Evolutionary conservation across 2,888 invertebrate genomes (phyloP).

Genomic region (Leucozona laternaria): DNA sequence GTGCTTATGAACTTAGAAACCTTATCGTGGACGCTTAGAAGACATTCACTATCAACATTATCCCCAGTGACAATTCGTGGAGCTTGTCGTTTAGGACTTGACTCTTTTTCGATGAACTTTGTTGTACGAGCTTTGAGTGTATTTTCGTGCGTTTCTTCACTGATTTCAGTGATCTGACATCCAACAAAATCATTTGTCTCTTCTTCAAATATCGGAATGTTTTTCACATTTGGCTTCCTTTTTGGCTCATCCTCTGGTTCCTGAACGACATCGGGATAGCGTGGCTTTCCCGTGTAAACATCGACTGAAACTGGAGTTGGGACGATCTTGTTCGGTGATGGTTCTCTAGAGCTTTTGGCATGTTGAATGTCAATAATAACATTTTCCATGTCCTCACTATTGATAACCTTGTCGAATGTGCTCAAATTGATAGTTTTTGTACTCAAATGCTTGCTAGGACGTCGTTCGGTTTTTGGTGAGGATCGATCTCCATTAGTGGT

Average conservation of each 20-base stretch:
- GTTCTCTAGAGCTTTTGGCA: constrained; percentile 90
- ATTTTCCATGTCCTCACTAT: constrained; percentile 85
- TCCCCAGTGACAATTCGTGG: constrained; percentile 84
- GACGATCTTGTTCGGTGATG: constrained; percentile 89
- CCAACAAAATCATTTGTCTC: constrained; percentile 83
- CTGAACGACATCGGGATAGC: constrained; percentile 90
- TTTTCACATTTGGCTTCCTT: constrained; percentile 83
- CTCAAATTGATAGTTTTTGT: constrained; percentile 85
- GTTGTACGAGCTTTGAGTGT: constrained; percentile 84
- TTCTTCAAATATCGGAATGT: constrained; percentile 86
- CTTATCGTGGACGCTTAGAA: constrained; percentile 88
- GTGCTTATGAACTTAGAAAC: constrained; percentile 87
- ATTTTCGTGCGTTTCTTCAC: constrained; percentile 83
- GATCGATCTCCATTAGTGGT: constrained; percentile 56
- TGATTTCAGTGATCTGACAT: constrained; percentile 85
- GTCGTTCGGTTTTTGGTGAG: constrained; percentile 76
- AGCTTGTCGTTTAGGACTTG: constrained; percentile 65
- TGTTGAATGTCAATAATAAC: constrained; percentile 89
- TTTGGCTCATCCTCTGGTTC: constrained; percentile 89
- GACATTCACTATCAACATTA: constrained; percentile 86
- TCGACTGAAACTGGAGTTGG: constrained; percentile 87
- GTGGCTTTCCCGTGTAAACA: constrained; percentile 85
- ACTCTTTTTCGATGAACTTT: constrained; percentile 78
- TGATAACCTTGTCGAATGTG: constrained; percentile 84
- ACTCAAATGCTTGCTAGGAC: constrained; percentile 84